These are phyloP conservation scores for Cheumatopsyche charites DNA, from an alignment of 1,140 invertebrate genomes.

Conservation along the genomic window DNA sequence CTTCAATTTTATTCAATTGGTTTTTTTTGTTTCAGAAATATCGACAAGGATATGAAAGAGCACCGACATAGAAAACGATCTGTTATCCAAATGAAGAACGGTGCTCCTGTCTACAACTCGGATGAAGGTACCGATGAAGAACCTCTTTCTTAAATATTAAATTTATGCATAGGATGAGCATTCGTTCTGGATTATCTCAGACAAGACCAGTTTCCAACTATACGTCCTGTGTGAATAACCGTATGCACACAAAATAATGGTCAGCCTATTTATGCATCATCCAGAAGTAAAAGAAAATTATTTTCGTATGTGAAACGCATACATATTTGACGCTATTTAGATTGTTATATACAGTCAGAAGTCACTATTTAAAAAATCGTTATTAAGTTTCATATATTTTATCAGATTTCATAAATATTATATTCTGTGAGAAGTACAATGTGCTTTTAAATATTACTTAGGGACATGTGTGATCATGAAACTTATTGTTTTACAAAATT, in stretches of 20 bases:
- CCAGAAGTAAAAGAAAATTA: no score
- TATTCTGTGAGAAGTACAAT: not conserved
- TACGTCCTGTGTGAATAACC: no score
- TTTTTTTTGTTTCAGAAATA: slow-evolving; percentile 51
- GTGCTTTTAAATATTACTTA: not conserved
- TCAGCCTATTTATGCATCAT: no score
- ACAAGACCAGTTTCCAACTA: no score
- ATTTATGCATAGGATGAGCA: no score
- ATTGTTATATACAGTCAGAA: not conserved
- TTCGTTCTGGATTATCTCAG: no score
- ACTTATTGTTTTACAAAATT: not conserved
- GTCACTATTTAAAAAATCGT: slow-evolving; percentile 13
- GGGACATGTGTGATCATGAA: not conserved
- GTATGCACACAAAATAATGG: no score
- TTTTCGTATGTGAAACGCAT: no score
- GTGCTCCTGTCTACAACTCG: slow-evolving; percentile 60
- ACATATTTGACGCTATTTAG: no score
- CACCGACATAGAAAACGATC: slow-evolving; percentile 61
- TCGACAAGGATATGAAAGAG: slow-evolving; percentile 59
- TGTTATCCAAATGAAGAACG: slow-evolving; percentile 62
- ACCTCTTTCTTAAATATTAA: slow-evolving; percentile 51
- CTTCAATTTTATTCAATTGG: not conserved
- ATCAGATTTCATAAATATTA: not conserved
- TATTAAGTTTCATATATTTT: slow-evolving; percentile 26
- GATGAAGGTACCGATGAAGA: slow-evolving; percentile 61